phyloP scores from a whole-genome alignment of 1,140 invertebrate species.

The Fopius arisanus region DNA sequence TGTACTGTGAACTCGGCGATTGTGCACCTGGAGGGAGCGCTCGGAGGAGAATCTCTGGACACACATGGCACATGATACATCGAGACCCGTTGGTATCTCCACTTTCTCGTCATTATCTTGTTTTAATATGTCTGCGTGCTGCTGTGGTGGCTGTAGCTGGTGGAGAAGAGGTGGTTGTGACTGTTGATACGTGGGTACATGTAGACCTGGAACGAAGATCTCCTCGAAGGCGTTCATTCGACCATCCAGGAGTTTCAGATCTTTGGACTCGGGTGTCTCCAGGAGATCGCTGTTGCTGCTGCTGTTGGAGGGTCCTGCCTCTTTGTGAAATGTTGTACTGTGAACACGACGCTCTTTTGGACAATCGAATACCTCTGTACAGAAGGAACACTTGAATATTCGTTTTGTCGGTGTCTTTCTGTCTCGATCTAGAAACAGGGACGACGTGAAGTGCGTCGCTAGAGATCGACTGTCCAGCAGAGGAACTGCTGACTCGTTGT shows the following conservation, averaged over 20 bases:
- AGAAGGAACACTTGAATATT: conserved; percentile 69
- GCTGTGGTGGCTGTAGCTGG: conserved; percentile 57
- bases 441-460: conserved; percentile 61
- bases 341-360: conserved; percentile 74
- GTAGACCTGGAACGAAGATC: conserved; percentile 58
- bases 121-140: conserved; percentile 40
- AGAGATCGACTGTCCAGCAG: conserved; percentile 60
- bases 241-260: conserved; percentile 60
- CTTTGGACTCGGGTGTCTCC: conserved; percentile 55
- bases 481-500: conserved; percentile 63
- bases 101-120: conserved; percentile 50
- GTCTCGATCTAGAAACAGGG: conserved; percentile 61
- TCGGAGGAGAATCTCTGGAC: conserved; percentile 57
- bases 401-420: conserved; percentile 59
- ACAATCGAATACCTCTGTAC: conserved; percentile 70
- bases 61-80: conserved; percentile 55
- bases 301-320: conserved; percentile 61
- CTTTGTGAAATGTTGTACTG: conserved; percentile 62
- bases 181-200: conserved; percentile 55
- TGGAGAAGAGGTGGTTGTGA: conserved; percentile 57
- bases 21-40: conserved; percentile 66
- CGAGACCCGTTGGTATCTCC: conserved; percentile 44
- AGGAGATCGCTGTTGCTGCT: conserved; percentile 52
- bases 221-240: conserved; percentile 61
- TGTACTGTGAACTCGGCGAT: conserved; percentile 61